phyloP scores from a whole-genome alignment of 2,797 vertebrate species.

The Ctenochaetus hawaiiensis region DNA sequence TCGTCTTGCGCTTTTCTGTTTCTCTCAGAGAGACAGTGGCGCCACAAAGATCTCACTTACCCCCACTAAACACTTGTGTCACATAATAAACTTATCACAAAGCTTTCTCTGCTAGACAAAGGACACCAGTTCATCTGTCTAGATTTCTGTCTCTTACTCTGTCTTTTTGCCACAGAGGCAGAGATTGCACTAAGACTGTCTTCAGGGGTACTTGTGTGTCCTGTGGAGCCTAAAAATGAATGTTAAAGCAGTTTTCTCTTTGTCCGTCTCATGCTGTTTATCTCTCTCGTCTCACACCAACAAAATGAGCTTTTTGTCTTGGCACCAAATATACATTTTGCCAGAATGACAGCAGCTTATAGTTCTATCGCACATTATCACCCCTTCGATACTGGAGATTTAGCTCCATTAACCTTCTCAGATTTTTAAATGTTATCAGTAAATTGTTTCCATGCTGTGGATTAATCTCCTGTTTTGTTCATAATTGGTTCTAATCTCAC shows the following conservation, averaged over 20 bases:
- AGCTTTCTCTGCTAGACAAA: conserved; percentile 41
- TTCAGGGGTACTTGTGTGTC: conserved; percentile 58
- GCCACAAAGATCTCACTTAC: conserved; percentile 36
- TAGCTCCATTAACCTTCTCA: conserved; percentile 63
- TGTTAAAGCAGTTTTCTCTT: conserved; percentile 51
- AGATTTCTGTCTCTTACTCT: conserved; percentile 41
- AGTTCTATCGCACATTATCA: conserved; percentile 44
- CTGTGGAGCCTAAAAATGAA: conserved; percentile 41
- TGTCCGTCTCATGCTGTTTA: conserved; percentile 36
- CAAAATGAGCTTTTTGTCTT: conserved; percentile 56
- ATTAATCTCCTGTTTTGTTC: conserved; percentile 65
- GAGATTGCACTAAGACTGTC: conserved; percentile 41
- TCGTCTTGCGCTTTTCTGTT: conserved; percentile 41
- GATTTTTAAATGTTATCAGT: conserved; percentile 60
- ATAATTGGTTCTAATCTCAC: conserved; percentile 62
- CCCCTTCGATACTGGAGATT: conserved; percentile 44
- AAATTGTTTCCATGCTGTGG: conserved; percentile 61
- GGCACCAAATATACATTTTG: conserved; percentile 50
- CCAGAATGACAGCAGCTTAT: conserved; percentile 34
- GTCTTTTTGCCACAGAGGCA: conserved; percentile 23
- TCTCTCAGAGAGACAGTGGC: conserved; percentile 33
- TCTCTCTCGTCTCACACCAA: conserved; percentile 49
- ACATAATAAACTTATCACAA: conserved; percentile 58
- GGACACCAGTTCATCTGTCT: conserved; percentile 53
- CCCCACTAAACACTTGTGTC: conserved; percentile 59